A percentile compares a stretch with the other conserved stretches of the same genome.
Evolutionary conservation across 2,113 vertebrate genomes (phyloP).

Genomic region (Pluvialis apricaria): DNA sequence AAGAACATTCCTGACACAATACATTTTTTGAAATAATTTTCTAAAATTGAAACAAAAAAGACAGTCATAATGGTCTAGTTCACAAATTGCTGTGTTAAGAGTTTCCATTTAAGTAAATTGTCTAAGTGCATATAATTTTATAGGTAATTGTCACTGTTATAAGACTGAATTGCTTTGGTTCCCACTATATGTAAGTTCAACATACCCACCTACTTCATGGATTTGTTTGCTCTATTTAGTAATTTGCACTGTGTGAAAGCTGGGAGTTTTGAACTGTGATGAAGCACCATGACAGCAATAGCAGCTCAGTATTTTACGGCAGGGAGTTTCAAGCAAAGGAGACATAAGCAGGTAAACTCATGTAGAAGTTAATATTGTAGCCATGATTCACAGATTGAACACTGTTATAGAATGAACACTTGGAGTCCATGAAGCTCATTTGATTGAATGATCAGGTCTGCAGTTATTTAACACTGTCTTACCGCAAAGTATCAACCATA

Average conservation of each 20-base stretch:
- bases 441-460: not conserved
- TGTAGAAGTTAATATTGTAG: not conserved
- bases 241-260: not conserved
- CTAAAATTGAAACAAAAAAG: constrained; percentile 18
- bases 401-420: not conserved
- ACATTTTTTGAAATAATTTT: not conserved
- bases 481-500: not conserved
- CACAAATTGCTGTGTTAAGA: constrained; percentile 42
- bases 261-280: not conserved
- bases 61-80: constrained; percentile 15
- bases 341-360: not conserved
- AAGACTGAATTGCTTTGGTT: not conserved
- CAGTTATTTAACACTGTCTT: not conserved
- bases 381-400: not conserved
- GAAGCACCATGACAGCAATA: not conserved
- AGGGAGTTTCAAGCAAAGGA: not conserved
- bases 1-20: not conserved
- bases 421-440: not conserved
- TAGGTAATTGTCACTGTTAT: constrained; percentile 11
- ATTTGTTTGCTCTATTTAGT: not conserved
- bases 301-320: not conserved
- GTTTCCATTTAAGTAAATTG: constrained; percentile 46
- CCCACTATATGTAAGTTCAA: not conserved
- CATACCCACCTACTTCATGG: not conserved
- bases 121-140: constrained; percentile 24